These are phyloP conservation scores for Poicephalus gulielmi DNA, from an alignment of 2,113 vertebrate species.

Conservation along the genomic window DNA sequence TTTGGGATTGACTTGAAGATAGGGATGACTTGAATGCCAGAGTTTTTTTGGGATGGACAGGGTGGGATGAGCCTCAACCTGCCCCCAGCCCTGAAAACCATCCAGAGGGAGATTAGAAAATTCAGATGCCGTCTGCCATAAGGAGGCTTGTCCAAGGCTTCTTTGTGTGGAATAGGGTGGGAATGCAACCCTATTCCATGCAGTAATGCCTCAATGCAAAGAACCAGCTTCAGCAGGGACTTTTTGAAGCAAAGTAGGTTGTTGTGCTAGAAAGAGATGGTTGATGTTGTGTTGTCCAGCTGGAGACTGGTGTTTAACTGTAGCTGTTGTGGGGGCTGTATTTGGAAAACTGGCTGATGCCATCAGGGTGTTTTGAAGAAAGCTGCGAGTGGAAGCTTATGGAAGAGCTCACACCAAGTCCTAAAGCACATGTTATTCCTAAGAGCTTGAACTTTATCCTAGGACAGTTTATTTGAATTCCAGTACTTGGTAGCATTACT, in stretches of 20 bases:
- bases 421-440: background rate
- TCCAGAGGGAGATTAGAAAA: background rate
- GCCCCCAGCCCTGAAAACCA: background rate
- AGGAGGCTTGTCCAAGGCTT: background rate
- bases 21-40: background rate
- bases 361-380: background rate
- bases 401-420: background rate
- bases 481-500: background rate
- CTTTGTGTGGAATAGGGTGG: background rate
- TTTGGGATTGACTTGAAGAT: background rate
- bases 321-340: background rate
- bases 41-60: rapidly evolving
- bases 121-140: background rate
- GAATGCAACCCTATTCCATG: background rate
- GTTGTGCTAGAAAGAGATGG: background rate
- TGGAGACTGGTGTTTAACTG: background rate
- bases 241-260: background rate
- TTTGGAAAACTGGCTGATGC: background rate
- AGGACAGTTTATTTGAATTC: background rate
- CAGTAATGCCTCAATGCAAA: background rate
- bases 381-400: background rate
- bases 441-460: background rate
- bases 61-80: background rate
- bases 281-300: background rate
- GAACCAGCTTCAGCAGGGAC: background rate